phyloP scores from a whole-genome alignment of 2,113 vertebrate species.

The Rostratula benghalensis region DNA sequence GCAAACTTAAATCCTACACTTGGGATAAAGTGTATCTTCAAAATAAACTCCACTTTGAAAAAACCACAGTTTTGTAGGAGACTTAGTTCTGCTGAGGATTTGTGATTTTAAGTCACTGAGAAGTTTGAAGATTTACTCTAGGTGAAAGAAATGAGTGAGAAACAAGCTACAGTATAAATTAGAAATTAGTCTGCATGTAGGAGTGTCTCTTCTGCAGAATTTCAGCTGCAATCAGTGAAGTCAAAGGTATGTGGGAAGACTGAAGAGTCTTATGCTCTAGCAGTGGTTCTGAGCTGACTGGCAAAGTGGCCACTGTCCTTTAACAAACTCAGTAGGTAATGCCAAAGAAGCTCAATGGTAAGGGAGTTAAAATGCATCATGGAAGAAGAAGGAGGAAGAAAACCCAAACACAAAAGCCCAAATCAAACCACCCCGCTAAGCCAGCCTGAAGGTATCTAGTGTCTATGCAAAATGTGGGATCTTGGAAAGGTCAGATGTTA shows the following conservation, averaged over 20 bases:
- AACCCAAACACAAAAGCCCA: neutral
- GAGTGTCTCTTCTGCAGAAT: conserved; percentile 40
- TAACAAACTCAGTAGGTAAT: neutral
- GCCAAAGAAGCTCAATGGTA: neutral
- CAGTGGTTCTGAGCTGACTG: neutral
- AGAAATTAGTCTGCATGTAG: conserved; percentile 17
- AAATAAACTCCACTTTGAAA: neutral
- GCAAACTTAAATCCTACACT: conserved; percentile 11
- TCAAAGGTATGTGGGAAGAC: conserved; percentile 39
- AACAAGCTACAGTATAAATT: neutral
- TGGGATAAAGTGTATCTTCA: conserved; percentile 1
- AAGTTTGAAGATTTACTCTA: neutral
- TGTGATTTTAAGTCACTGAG: neutral
- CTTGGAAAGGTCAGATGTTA: conserved; percentile 25
- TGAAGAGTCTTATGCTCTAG: neutral
- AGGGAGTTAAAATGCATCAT: neutral
- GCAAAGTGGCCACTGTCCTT: neutral
- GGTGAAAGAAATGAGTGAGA: conserved; percentile 8
- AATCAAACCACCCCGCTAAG: neutral
- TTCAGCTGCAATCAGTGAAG: conserved; percentile 34
- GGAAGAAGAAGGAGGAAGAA: neutral
- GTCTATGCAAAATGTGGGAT: neutral
- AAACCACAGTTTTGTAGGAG: neutral
- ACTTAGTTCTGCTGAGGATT: neutral
- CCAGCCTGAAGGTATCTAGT: neutral